A percentile compares a stretch with the other conserved stretches of the same genome.
phyloP scores from a whole-genome alignment of 2,113 vertebrate species.

The Morone saxatilis region DNA sequence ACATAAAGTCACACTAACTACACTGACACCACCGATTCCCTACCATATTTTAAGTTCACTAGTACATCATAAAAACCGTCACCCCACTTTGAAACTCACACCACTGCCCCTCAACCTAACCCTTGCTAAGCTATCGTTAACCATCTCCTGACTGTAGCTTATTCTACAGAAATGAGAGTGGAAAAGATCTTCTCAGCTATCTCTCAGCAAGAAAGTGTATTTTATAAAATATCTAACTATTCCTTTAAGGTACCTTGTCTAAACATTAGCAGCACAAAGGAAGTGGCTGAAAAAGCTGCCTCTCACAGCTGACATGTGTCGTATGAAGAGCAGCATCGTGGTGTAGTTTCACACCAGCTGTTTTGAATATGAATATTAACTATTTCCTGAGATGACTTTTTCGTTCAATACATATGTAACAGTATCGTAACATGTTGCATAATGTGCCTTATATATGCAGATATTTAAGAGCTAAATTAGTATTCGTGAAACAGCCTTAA shows the following conservation, averaged over 20 bases:
- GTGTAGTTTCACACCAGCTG: not conserved
- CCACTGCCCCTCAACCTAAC: no score
- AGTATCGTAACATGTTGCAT: not conserved
- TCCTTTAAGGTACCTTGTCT: not conserved
- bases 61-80: no score
- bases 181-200: no score
- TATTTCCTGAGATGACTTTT: not conserved
- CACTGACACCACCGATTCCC: no score
- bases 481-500: not conserved
- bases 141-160: no score
- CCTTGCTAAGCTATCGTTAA: not conserved
- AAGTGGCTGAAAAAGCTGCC: no score
- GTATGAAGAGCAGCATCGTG: not conserved
- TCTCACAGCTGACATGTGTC: not conserved
- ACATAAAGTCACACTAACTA: no score
- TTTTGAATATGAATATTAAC: constrained; percentile 23
- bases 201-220: not conserved
- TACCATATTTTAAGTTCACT: no score
- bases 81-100: no score
- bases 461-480: constrained; percentile 1
- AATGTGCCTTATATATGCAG: not conserved
- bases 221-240: not conserved
- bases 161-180: no score
- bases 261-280: no score
- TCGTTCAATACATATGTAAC: not conserved